These are phyloP conservation scores for Ridgeia piscesae DNA, from an alignment of 1,140 invertebrate species.

Conservation along the genomic window DNA sequence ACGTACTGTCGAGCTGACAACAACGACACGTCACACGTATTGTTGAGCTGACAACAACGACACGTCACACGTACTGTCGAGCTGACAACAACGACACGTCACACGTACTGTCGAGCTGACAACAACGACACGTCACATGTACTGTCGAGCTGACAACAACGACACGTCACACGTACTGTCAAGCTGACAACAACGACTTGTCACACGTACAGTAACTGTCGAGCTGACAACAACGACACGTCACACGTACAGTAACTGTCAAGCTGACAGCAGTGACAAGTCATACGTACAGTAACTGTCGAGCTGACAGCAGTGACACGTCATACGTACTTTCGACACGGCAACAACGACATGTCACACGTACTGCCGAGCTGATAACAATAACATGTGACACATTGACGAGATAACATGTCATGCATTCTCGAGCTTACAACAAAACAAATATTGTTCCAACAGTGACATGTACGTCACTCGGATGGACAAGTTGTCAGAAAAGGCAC, in stretches of 20 bases:
- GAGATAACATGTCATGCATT: not conserved
- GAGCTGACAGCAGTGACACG: not conserved
- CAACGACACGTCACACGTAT: slow-evolving; percentile 52
- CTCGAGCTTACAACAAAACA: not conserved
- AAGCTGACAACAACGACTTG: not conserved
- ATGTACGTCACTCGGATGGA: not conserved
- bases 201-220: not conserved
- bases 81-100: too few relatives aligned
- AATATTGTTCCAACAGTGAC: not conserved
- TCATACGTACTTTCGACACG: not conserved
- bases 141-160: too few relatives aligned
- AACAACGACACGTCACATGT: not conserved
- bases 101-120: slow-evolving; percentile 48
- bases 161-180: too few relatives aligned
- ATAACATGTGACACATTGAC: not conserved
- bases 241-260: too few relatives aligned
- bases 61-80: too few relatives aligned
- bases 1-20: too few relatives aligned
- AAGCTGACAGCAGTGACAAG: too few relatives aligned
- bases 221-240: too few relatives aligned
- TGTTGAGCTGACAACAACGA: slow-evolving; percentile 37
- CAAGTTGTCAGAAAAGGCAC: too few relatives aligned
- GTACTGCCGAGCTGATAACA: not conserved
- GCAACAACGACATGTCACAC: not conserved
- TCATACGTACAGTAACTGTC: not conserved